These are phyloP conservation scores for Epinephelus awoara DNA, from an alignment of 2,797 vertebrate species.

Conservation along the genomic window DNA sequence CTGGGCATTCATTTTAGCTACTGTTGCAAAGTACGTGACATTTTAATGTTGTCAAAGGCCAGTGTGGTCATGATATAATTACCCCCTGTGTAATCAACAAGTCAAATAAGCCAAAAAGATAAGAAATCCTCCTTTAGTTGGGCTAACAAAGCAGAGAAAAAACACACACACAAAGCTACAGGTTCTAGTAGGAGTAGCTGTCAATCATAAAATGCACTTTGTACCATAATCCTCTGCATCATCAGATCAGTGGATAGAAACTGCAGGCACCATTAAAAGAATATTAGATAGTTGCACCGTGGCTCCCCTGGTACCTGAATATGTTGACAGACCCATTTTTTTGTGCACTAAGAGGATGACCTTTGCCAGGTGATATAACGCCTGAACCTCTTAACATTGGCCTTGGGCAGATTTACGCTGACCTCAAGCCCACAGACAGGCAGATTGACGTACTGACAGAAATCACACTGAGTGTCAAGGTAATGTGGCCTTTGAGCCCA, in stretches of 20 bases:
- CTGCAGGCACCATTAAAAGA: constrained; percentile 35
- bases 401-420: constrained; percentile 56
- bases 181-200: constrained; percentile 1
- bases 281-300: constrained; percentile 27
- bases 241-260: constrained; percentile 37
- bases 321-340: constrained; percentile 55
- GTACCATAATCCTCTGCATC: constrained; percentile 15
- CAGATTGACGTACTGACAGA: constrained; percentile 46
- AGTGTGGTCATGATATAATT: not conserved
- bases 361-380: constrained; percentile 69
- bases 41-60: not conserved
- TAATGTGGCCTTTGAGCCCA: constrained; percentile 55
- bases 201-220: constrained; percentile 39
- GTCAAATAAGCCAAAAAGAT: not conserved
- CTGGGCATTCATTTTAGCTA: not conserved
- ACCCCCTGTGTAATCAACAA: not conserved
- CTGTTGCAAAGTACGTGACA: constrained; percentile 7
- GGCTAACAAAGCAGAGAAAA: not conserved
- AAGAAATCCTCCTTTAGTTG: not conserved
- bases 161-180: not conserved
- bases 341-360: constrained; percentile 51
- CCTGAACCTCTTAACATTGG: constrained; percentile 42
- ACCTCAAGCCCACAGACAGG: constrained; percentile 42
- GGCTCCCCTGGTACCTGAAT: constrained; percentile 38
- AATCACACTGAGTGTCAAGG: constrained; percentile 43